Evolutionary conservation across 2,888 invertebrate genomes (phyloP).

Genomic region (Dendrolimus houi): DNA sequence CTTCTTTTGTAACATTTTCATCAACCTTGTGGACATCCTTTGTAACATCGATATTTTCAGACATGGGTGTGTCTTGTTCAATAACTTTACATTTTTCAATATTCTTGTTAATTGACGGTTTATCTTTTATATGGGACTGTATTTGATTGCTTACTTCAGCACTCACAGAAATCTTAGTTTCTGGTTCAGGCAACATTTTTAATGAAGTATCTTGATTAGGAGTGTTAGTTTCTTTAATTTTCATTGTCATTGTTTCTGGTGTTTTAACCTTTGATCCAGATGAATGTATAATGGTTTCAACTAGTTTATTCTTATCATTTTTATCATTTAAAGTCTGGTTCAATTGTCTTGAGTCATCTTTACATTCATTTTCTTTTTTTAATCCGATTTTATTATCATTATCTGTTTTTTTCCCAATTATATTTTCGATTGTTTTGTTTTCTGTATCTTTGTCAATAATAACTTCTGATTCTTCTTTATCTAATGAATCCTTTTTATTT

Average conservation of each 20-base stretch:
- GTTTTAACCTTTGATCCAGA: too few species aligned
- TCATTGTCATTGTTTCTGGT: too few species aligned
- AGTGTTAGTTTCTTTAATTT: too few species aligned
- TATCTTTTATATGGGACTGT: too few species aligned
- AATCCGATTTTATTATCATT: not conserved
- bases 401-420: constrained; percentile 2
- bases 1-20: not conserved
- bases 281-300: not conserved
- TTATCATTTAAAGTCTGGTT: not conserved
- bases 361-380: not conserved
- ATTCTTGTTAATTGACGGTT: too few species aligned
- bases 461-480: not conserved
- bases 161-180: too few species aligned
- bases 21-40: not conserved
- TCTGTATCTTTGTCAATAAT: not conserved
- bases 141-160: too few species aligned
- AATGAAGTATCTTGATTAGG: too few species aligned
- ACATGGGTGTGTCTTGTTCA: too few species aligned
- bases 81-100: too few species aligned
- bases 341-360: not conserved
- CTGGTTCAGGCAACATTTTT: too few species aligned
- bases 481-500: constrained; percentile 9
- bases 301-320: not conserved
- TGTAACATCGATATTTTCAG: too few species aligned
- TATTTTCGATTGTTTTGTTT: constrained; percentile 1